Evolutionary conservation across 2,888 invertebrate genomes (phyloP).

Genomic region (Ennomos quercinarius): DNA sequence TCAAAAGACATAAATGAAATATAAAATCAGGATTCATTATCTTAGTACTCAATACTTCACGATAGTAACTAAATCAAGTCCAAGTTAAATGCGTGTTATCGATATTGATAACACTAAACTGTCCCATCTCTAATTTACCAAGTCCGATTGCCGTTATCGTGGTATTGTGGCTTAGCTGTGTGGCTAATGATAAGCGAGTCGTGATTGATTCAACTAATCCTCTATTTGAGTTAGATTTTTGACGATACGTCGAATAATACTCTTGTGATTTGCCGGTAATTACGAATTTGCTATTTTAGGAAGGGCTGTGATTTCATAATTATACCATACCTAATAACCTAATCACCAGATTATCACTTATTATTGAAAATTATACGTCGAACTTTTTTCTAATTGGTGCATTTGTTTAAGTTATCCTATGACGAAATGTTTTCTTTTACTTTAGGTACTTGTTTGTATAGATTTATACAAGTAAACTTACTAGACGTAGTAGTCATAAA

Average conservation of each 20-base stretch:
- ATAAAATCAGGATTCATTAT: not conserved
- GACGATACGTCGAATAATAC: slow-evolving; percentile 22
- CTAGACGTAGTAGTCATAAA: too few species aligned
- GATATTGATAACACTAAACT: slow-evolving; percentile 28
- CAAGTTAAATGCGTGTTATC: not conserved
- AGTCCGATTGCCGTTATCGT: slow-evolving; percentile 49
- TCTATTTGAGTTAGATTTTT: slow-evolving; percentile 30
- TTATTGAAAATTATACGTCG: too few species aligned
- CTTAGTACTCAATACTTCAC: not conserved
- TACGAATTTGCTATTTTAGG: slow-evolving; percentile 33
- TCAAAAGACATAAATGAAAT: too few species aligned
- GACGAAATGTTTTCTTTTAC: too few species aligned
- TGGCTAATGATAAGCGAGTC: slow-evolving; percentile 47
- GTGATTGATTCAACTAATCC: slow-evolving; percentile 57
- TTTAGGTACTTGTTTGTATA: too few species aligned
- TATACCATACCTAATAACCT: slow-evolving; percentile 5
- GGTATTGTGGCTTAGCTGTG: slow-evolving; percentile 33
- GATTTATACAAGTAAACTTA: too few species aligned
- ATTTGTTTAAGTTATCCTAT: too few species aligned
- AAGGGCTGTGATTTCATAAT: slow-evolving; percentile 25
- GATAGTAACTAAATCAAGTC: too few species aligned
- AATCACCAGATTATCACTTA: not conserved
- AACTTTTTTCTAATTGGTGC: too few species aligned
- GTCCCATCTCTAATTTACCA: slow-evolving; percentile 42
- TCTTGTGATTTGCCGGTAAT: slow-evolving; percentile 36